phyloP scores from a whole-genome alignment of 2,888 invertebrate species.

The Cremastinae sp. region DNA sequence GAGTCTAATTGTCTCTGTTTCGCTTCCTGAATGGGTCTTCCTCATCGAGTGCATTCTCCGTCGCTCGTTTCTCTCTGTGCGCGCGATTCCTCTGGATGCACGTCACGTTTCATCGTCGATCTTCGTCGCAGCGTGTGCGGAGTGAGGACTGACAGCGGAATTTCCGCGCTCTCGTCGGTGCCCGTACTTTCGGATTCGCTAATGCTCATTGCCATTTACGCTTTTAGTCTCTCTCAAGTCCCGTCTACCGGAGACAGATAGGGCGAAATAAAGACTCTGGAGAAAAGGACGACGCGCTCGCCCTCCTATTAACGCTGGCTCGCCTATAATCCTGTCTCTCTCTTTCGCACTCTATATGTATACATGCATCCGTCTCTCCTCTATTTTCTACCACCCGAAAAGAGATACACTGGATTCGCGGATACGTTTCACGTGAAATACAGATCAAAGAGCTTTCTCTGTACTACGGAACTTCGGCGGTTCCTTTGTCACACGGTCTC shows the following conservation, averaged over 20 bases:
- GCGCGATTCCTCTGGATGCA: constrained; percentile 17
- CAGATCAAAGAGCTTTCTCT: constrained; percentile 50
- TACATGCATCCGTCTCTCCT: too few species aligned
- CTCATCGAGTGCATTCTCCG: constrained; percentile 16
- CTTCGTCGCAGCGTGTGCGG: constrained; percentile 22
- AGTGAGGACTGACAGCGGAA: constrained; percentile 19
- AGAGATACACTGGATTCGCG: constrained; percentile 33
- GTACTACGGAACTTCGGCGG: constrained; percentile 24
- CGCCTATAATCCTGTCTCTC: neutral
- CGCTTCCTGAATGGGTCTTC: constrained; percentile 25
- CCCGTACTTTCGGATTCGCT: constrained; percentile 37
- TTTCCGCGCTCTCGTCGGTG: constrained; percentile 1
- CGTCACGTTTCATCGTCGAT: constrained; percentile 46
- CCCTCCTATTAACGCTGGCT: constrained; percentile 28
- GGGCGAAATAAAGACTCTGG: neutral
- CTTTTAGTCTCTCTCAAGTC: constrained; percentile 23
- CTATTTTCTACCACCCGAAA: constrained; percentile 4
- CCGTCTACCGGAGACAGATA: constrained; percentile 18
- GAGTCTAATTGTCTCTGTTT: constrained; percentile 36
- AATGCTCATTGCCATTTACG: constrained; percentile 51
- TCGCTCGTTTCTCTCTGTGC: constrained; percentile 12
- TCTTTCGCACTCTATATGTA: neutral
- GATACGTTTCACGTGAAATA: constrained; percentile 54
- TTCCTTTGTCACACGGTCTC: constrained; percentile 37
- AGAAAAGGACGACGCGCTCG: constrained; percentile 6